phyloP scores from a whole-genome alignment of 2,888 invertebrate genomes.

The Drosophila pseudotalamancana region DNA sequence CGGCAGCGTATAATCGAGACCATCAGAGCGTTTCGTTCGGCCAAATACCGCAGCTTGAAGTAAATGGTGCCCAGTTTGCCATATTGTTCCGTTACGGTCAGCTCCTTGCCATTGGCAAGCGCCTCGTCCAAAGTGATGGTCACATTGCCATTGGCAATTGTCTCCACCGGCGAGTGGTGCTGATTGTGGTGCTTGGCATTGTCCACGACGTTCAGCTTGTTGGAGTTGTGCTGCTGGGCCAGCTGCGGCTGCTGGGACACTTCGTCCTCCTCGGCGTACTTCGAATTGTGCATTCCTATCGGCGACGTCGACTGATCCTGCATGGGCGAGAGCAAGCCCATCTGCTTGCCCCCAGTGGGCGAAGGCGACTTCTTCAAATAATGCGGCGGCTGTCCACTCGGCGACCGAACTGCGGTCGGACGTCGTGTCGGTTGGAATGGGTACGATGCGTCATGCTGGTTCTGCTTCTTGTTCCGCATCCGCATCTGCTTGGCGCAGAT shows the following conservation, averaged over 20 bases:
- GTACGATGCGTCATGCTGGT: slow-evolving; percentile 82
- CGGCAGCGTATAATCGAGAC: slow-evolving; percentile 96
- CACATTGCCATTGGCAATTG: slow-evolving; percentile 65
- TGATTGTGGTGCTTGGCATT: slow-evolving; percentile 59
- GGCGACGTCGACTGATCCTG: slow-evolving; percentile 83
- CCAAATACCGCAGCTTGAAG: slow-evolving; percentile 95
- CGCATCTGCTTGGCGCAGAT: slow-evolving; percentile 83
- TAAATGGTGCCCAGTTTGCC: slow-evolving; percentile 93
- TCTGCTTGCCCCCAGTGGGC: slow-evolving; percentile 87
- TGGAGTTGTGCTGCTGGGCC: slow-evolving; percentile 53
- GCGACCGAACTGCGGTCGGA: slow-evolving; percentile 90
- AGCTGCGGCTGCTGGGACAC: slow-evolving; percentile 50
- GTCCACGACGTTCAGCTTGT: slow-evolving; percentile 69
- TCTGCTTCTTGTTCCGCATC: slow-evolving; percentile 82
- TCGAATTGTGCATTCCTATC: slow-evolving; percentile 78
- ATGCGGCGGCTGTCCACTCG: slow-evolving; percentile 91
- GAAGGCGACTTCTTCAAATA: slow-evolving; percentile 97
- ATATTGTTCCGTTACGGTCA: slow-evolving; percentile 83
- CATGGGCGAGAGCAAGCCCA: slow-evolving; percentile 81
- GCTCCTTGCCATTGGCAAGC: slow-evolving; percentile 82
- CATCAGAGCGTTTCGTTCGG: slow-evolving; percentile 94
- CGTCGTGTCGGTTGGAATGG: slow-evolving; percentile 84
- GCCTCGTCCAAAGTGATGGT: slow-evolving; percentile 59
- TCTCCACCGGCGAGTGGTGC: slow-evolving; percentile 59
- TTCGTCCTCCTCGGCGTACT: slow-evolving; percentile 84